Base-by-base conservation (phyloP, 2,797 vertebrate genomes). In the Hephaestus fuliginosus region DNA sequence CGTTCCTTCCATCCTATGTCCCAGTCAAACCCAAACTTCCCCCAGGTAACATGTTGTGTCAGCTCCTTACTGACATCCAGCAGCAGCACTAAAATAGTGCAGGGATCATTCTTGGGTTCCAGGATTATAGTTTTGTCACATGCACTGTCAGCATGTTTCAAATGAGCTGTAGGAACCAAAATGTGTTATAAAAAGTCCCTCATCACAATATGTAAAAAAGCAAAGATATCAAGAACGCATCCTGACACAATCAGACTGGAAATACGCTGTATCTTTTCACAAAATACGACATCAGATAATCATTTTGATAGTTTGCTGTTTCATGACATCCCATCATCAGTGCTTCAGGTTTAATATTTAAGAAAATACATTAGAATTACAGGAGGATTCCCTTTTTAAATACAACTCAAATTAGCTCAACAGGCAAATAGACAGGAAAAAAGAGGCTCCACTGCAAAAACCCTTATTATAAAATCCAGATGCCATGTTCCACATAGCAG, bases 71-170 rank as follows among this genome's bases (percentile, higher is more conserved):
- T 61, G 65, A 85, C 68, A 70, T 60, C 67, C 72, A 73, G 67
- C 58, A 44, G 25, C 51, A 44, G 25, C 51, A 80, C 58, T 69
- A 25, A 65, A 56, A 52, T 39, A 52, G 33, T 52, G 41, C 53
- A 36, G 63, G 43, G 65, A 51, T 83, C 70, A 70, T 68, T 72
- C 51, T 60, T 2, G 1, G 63, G 43, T 83, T 80, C 41, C 62
- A 14, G 30, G 65, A 77, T 80, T 60, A 55, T 33, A 25, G 55
- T 73, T 62, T 60, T 70, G 70, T 73, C 64, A 70, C 53, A 43
- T 78, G 70, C 82, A 80, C 43, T 2, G 74, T 74, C 69, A 62
- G 48, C 70, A 80, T 44, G 51, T 77, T 79, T 82, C 48, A 76
- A 12, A 66, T 25, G 11, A 58, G 66, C n/a, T 69, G 17, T 18